These are phyloP conservation scores for Vanessa tameamea DNA, from an alignment of 1,140 invertebrate species.

Conservation along the genomic window DNA sequence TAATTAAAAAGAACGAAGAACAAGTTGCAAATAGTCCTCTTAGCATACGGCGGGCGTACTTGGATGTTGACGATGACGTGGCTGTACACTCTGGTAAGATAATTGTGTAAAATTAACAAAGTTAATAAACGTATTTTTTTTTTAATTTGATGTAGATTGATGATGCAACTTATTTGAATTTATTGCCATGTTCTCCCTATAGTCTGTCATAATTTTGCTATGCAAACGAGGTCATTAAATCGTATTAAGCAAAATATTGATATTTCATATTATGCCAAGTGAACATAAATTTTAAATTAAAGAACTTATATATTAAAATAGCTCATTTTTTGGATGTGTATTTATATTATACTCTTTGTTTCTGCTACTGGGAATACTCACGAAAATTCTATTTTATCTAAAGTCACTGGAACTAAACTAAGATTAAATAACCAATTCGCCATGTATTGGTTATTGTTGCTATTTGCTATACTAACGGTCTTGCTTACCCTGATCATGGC, in stretches of 20 bases:
- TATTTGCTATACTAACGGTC: too few species aligned
- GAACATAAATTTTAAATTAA: slow-evolving; percentile 19
- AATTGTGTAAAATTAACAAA: slow-evolving; percentile 1
- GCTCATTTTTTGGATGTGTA: background rate
- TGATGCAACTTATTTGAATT: slow-evolving; percentile 10
- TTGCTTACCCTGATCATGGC: too few species aligned
- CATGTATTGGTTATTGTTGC: too few species aligned
- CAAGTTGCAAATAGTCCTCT: slow-evolving; percentile 73
- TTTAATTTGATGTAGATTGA: slow-evolving; percentile 4
- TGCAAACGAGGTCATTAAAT: slow-evolving; percentile 28
- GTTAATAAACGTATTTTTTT: background rate
- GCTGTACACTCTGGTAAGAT: slow-evolving; percentile 84
- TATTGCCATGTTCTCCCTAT: slow-evolving; percentile 11
- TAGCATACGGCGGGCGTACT: slow-evolving; percentile 79
- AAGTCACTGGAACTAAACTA: too few species aligned
- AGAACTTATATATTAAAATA: background rate
- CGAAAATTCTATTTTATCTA: too few species aligned
- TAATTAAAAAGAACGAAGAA: slow-evolving; percentile 72
- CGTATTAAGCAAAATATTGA: slow-evolving; percentile 23
- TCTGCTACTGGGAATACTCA: too few species aligned
- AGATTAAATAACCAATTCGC: too few species aligned
- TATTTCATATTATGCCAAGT: slow-evolving; percentile 28
- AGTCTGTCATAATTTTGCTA: slow-evolving; percentile 26
- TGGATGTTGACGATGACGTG: slow-evolving; percentile 82
- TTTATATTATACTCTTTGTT: background rate